Percentiles rank a stretch among this genome's conserved stretches.
These are phyloP conservation scores for Acrocephalus arundinaceus DNA, from an alignment of 2,113 vertebrate species.

Conservation along the genomic window DNA sequence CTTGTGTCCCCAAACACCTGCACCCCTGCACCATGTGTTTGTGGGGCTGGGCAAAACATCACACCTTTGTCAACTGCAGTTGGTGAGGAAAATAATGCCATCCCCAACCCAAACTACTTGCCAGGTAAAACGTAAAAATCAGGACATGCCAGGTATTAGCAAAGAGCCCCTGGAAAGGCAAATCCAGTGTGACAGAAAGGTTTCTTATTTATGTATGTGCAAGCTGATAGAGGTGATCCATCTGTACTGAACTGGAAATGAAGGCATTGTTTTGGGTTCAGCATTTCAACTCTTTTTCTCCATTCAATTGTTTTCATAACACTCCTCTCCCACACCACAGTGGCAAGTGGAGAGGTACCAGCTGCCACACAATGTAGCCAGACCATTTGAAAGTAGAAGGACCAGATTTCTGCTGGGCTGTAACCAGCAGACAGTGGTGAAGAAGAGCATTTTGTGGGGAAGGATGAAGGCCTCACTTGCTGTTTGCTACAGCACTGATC, in stretches of 20 bases:
- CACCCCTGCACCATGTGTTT: background rate
- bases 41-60: background rate
- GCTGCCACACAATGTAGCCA: conserved; percentile 22
- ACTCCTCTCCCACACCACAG: background rate
- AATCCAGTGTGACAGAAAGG: background rate
- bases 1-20: background rate
- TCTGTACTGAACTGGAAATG: background rate
- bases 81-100: background rate
- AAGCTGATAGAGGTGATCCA: background rate
- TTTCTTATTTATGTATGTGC: background rate
- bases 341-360: background rate
- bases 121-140: background rate
- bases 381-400: conserved; percentile 48
- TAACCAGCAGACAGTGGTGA: background rate
- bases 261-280: background rate
- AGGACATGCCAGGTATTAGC: background rate
- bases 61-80: background rate
- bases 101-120: background rate
- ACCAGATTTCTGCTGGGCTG: conserved; percentile 12
- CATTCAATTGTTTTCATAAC: background rate
- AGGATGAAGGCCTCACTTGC: conserved; percentile 65
- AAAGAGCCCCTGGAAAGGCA: background rate
- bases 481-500: conserved; percentile 63
- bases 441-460: conserved; percentile 9
- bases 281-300: background rate